Evolutionary conservation across 2,797 vertebrate genomes (phyloP), one percentile per base, ranked within the genome.

Genomic region (Pseudotriccus pelzelni): DNA sequence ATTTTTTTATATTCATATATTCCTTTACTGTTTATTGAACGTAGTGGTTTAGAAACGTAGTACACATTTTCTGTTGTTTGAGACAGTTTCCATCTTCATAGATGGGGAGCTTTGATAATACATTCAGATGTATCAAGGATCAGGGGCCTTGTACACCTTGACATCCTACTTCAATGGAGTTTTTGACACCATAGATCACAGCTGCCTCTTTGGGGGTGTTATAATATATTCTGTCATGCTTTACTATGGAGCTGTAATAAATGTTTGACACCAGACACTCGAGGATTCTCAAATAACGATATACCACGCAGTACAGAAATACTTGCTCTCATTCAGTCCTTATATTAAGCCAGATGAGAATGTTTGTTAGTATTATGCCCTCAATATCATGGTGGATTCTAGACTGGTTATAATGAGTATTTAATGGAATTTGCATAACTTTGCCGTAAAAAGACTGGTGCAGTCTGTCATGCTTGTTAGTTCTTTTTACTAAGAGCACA

Each of bases 141-240:
- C 68, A 81, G 80, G 80, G 79, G 16, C 46, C 80, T 84, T 64
- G 43, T 60, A 60, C 25, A 79, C 68, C 56, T 72, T 93, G 93
- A 63, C 62, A 66, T 13, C 27, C 66, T 68, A 7, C 62, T 44
- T 77, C 62, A 91, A 66, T 90, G 62, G 37, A 80, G 24, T 66
- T 88, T 95, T 89, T 95, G 87, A 81, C 76, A 59, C 20, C 23
- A 62, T 59, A 73, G 67, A 89, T 96, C 80, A 69, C 44, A 91
- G 34, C 84, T 91, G 76, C 50, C 37, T 68, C 92, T 89, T 84
- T 80, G 67, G 63, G 90, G 67, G 36, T 75, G 34, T 81, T 94
- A 49, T 37, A 76, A 62, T 85, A 20, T 49, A 70, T 72, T 81
- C 43, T 96, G 75, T 87, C 72, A 67, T 62, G 43, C 84, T 90